Evolutionary conservation across 2,113 vertebrate species (phyloP).

Genomic region (Pogonocichla stellata): DNA sequence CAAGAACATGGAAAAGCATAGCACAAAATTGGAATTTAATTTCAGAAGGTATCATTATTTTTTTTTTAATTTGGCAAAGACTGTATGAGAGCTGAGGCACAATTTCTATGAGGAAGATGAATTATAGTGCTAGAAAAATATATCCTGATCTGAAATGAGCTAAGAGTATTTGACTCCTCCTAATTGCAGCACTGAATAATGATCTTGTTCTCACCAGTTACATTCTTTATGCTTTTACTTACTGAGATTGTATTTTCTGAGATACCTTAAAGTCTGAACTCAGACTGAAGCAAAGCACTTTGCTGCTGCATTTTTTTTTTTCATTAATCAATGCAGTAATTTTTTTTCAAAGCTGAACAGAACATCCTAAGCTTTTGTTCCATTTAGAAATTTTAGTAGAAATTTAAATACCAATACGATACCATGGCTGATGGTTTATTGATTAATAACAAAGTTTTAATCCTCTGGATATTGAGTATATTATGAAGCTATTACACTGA

Average conservation of each 20-base stretch:
- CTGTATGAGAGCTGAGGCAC: neutral
- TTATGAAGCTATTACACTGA: neutral
- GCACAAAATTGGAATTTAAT: neutral
- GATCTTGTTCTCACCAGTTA: neutral
- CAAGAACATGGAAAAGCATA: neutral
- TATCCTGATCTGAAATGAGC: neutral
- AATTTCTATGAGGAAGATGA: neutral
- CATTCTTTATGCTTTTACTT: neutral
- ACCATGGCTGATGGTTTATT: slow-evolving; percentile 24
- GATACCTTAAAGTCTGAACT: neutral
- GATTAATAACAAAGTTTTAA: slow-evolving; percentile 22
- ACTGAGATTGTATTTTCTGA: neutral
- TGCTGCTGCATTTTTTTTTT: neutral
- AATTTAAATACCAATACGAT: neutral
- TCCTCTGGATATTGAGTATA: slow-evolving; percentile 15
- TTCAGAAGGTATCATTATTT: neutral
- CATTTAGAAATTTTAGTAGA: neutral
- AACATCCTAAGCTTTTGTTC: neutral
- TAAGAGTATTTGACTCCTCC: neutral
- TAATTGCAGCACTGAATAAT: neutral
- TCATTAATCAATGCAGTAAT: neutral
- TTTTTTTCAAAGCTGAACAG: neutral
- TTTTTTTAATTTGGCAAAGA: neutral
- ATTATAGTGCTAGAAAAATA: neutral
- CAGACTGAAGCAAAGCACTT: neutral